Percentiles rank a stretch among this genome's conserved stretches.
phyloP scores from a whole-genome alignment of 2,888 invertebrate genomes.

The Noctua janthe region DNA sequence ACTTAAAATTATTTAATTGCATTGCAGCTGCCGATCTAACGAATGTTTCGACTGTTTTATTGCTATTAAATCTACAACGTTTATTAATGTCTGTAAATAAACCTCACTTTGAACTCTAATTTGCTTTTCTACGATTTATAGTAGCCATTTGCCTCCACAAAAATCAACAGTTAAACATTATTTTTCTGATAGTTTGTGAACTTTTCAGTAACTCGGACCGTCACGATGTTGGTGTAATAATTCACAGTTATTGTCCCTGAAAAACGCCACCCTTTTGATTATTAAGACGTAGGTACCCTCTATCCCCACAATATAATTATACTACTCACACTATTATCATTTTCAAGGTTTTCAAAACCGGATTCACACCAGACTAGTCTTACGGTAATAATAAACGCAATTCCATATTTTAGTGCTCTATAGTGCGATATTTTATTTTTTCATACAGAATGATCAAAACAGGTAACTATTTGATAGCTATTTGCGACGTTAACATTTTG shows the following conservation, averaged over 20 bases:
- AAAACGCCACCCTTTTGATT: neutral
- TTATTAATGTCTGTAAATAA: slow-evolving; percentile 48
- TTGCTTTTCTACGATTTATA: slow-evolving; percentile 34
- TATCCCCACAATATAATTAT: neutral
- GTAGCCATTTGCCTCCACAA: slow-evolving; percentile 2
- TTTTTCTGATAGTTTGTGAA: slow-evolving; percentile 1
- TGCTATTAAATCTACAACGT: slow-evolving; percentile 38
- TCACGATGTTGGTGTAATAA: neutral
- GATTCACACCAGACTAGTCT: neutral
- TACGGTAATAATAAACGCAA: neutral
- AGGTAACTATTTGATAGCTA: neutral
- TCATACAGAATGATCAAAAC: neutral
- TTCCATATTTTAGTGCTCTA: neutral
- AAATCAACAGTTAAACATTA: neutral
- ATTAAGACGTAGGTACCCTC: neutral
- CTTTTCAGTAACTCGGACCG: neutral
- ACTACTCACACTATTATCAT: neutral
- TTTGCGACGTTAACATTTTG: neutral
- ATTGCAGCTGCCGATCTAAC: slow-evolving; percentile 16
- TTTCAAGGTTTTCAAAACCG: neutral
- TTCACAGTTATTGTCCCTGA: neutral
- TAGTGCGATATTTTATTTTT: neutral
- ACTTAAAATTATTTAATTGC: slow-evolving; percentile 38
- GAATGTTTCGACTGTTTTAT: slow-evolving; percentile 49
- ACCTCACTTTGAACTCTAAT: slow-evolving; percentile 31